Evolutionary conservation across 2,888 invertebrate genomes (phyloP).

Genomic region (Lepidonotus clava): DNA sequence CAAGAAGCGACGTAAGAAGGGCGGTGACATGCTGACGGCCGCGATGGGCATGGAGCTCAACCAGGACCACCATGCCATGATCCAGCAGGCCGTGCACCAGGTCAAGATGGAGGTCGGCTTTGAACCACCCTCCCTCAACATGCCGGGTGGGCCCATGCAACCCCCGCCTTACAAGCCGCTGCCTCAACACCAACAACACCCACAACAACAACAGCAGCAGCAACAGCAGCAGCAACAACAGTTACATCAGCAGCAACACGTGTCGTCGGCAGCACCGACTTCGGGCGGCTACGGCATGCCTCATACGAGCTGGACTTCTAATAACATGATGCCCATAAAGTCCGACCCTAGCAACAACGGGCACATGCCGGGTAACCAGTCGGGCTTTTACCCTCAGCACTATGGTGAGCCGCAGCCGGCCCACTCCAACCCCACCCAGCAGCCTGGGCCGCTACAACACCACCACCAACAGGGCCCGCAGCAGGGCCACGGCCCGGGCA

Average conservation of each 20-base stretch:
- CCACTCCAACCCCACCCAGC: not conserved
- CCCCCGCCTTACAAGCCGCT: not conserved
- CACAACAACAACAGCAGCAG: not conserved
- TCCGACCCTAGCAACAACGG: not conserved
- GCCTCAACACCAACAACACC: not conserved
- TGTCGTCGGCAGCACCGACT: not conserved
- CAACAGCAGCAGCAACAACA: not conserved
- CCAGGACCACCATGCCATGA: not conserved
- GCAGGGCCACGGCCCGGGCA: not conserved
- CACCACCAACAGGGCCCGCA: not conserved
- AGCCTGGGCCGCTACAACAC: too few species aligned
- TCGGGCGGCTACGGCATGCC: not conserved
- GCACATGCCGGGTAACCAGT: not conserved
- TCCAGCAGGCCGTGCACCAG: conserved; percentile 6
- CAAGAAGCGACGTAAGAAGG: not conserved
- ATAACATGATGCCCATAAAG: not conserved
- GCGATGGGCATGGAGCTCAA: not conserved
- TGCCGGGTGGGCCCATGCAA: not conserved
- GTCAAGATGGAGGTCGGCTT: conserved; percentile 17
- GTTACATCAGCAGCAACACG: not conserved
- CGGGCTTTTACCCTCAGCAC: not conserved
- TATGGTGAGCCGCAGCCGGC: not conserved
- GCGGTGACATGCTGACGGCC: not conserved
- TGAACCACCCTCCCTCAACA: not conserved
- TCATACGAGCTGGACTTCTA: not conserved